Percentiles rank a stretch among this genome's conserved stretches.
These are phyloP conservation scores for Podiceps cristatus DNA, from an alignment of 2,113 vertebrate genomes.

Conservation along the genomic window DNA sequence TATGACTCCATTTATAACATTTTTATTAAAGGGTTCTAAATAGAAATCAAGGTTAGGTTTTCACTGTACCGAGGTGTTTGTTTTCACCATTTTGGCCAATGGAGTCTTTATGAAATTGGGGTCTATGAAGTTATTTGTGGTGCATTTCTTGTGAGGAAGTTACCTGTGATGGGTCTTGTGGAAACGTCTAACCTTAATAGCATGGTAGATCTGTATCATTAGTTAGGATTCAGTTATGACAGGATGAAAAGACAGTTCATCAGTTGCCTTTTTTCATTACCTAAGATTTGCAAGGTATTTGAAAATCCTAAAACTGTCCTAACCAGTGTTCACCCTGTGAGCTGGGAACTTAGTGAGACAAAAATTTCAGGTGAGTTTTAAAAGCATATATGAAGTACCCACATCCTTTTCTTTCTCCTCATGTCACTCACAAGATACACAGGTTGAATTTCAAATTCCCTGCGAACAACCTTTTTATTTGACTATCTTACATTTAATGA, in stretches of 20 bases:
- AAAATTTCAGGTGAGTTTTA: background rate
- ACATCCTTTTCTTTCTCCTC: background rate
- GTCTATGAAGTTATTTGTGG: slow-evolving; percentile 25
- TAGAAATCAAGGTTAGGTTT: slow-evolving; percentile 36
- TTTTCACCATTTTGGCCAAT: slow-evolving; percentile 26
- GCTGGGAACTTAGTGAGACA: background rate
- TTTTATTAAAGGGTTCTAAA: slow-evolving; percentile 44
- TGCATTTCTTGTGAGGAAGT: slow-evolving; percentile 12
- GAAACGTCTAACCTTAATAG: slow-evolving; percentile 37
- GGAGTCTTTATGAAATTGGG: slow-evolving; percentile 2
- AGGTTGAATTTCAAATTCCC: background rate
- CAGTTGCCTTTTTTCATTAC: background rate
- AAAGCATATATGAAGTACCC: background rate
- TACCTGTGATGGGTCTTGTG: background rate
- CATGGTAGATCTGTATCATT: slow-evolving; percentile 6
- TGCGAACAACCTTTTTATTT: background rate
- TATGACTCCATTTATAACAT: slow-evolving; percentile 20
- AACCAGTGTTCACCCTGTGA: background rate
- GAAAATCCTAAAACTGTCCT: background rate
- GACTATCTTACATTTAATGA: background rate
- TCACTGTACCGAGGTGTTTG: background rate
- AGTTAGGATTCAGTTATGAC: background rate
- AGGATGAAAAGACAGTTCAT: slow-evolving; percentile 25
- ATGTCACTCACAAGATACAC: background rate
- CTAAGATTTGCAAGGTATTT: background rate